Percentiles rank a stretch among this genome's conserved stretches.
These are phyloP conservation scores for Sebastes hubbsi DNA, from an alignment of 2,797 vertebrate species.

Conservation along the genomic window DNA sequence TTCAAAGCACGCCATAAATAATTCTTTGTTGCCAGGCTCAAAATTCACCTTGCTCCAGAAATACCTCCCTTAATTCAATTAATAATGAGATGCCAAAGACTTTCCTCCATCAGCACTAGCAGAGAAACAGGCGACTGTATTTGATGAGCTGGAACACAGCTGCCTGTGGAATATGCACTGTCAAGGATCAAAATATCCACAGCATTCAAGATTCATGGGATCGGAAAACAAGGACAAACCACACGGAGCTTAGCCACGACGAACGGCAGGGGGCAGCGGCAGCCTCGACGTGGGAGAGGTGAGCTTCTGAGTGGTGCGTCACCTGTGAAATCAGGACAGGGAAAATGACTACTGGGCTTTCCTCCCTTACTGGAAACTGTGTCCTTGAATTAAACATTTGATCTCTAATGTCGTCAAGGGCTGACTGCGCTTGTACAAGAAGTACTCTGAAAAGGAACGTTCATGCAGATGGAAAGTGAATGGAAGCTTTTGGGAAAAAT, in stretches of 20 bases:
- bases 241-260: neutral
- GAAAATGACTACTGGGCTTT: slow-evolving; percentile 29
- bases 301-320: slow-evolving; percentile 17
- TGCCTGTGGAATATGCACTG: slow-evolving; percentile 40
- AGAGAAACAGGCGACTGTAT: slow-evolving; percentile 29
- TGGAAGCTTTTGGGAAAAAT: slow-evolving; percentile 20
- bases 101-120: slow-evolving; percentile 29
- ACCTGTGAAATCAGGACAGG: slow-evolving; percentile 26
- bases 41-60: slow-evolving; percentile 66
- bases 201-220: slow-evolving; percentile 49
- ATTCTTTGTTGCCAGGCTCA: slow-evolving; percentile 58
- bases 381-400: slow-evolving; percentile 35
- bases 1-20: slow-evolving; percentile 68
- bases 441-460: slow-evolving; percentile 27
- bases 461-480: slow-evolving; percentile 29
- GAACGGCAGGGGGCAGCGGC: slow-evolving; percentile 34
- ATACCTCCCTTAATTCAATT: slow-evolving; percentile 70
- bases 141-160: slow-evolving; percentile 25
- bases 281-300: neutral
- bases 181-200: slow-evolving; percentile 65
- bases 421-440: slow-evolving; percentile 1
- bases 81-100: slow-evolving; percentile 67
- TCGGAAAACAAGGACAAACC: slow-evolving; percentile 36
- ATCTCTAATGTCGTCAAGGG: slow-evolving; percentile 23
- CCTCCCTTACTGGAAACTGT: neutral